A percentile compares a stretch with the other conserved stretches of the same genome.
These are phyloP conservation scores for Bombylius major DNA, from an alignment of 2,888 invertebrate genomes.

Conservation along the genomic window DNA sequence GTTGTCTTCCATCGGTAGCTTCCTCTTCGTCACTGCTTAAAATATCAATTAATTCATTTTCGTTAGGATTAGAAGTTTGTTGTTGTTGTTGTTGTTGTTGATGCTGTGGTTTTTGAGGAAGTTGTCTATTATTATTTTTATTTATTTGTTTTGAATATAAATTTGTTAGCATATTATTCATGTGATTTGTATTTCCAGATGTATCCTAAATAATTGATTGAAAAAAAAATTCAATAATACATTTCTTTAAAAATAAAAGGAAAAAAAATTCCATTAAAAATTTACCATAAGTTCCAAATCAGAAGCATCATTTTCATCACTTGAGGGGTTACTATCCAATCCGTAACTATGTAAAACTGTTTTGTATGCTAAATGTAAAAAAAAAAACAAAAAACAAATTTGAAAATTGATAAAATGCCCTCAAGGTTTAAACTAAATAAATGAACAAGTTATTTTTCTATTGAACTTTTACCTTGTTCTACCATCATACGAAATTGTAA, in stretches of 20 bases:
- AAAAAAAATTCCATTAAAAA: neutral
- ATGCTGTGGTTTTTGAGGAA: too few species aligned
- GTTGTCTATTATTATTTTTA: neutral
- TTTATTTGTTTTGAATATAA: constrained; percentile 37
- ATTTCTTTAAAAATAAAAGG: constrained; percentile 8
- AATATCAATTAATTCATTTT: constrained; percentile 64
- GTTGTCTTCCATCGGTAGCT: constrained; percentile 40
- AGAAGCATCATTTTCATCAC: constrained; percentile 45
- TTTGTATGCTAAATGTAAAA: constrained; percentile 45
- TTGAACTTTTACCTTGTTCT: constrained; percentile 41
- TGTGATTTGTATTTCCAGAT: constrained; percentile 22
- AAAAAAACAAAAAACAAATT: neutral
- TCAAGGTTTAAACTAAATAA: neutral
- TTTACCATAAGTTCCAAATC: constrained; percentile 33
- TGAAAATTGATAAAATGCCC: too few species aligned
- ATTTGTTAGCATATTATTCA: constrained; percentile 35
- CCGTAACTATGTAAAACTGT: constrained; percentile 58
- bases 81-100: too few species aligned
- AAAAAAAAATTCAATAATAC: constrained; percentile 16
- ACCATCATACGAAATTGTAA: constrained; percentile 66
- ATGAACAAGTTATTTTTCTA: too few species aligned
- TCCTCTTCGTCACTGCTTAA: constrained; percentile 51
- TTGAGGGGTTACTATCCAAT: constrained; percentile 44
- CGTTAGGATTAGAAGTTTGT: constrained; percentile 39
- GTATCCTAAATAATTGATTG: constrained; percentile 12